Conservation (phyloP, 2,113 vertebrate genomes). For the Myotis yumanensis region DNA sequence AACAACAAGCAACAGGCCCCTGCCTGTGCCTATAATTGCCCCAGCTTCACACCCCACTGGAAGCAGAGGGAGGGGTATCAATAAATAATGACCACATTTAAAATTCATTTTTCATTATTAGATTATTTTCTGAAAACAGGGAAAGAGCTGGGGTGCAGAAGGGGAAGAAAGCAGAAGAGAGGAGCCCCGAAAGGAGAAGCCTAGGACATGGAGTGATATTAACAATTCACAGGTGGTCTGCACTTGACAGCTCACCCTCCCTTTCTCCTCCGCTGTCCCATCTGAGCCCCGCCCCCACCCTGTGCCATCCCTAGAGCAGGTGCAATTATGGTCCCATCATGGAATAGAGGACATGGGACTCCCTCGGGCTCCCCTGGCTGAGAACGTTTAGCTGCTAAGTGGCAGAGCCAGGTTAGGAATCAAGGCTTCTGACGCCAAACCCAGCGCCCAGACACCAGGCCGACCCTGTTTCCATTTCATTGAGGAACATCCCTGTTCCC, state of each 20-base stretch:
- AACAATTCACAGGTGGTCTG: fast-evolving
- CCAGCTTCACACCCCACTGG: background rate
- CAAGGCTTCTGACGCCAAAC: background rate
- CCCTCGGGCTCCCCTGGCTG: background rate
- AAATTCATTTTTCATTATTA: slow-evolving; percentile 45
- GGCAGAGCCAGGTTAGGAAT: background rate
- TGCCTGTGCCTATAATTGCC: background rate
- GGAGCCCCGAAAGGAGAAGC: background rate
- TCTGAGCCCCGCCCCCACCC: fast-evolving
- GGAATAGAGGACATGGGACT: background rate
- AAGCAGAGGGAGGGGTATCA: background rate
- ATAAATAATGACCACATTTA: slow-evolving; percentile 56
- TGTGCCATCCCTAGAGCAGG: background rate
- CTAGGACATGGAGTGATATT: background rate
- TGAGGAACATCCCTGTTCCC: background rate
- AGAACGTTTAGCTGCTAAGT: background rate
- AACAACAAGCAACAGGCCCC: too few relatives aligned
- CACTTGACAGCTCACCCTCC: fast-evolving
- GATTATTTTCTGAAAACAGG: slow-evolving; percentile 44
- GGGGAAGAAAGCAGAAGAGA: background rate
- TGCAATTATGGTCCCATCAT: fast-evolving
- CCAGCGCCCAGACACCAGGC: background rate
- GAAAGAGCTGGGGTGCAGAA: background rate
- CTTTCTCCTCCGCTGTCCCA: background rate
- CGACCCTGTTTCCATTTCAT: fast-evolving